phyloP scores from a whole-genome alignment of 1,140 invertebrate species.

The Daktulosphaira vitifoliae region DNA sequence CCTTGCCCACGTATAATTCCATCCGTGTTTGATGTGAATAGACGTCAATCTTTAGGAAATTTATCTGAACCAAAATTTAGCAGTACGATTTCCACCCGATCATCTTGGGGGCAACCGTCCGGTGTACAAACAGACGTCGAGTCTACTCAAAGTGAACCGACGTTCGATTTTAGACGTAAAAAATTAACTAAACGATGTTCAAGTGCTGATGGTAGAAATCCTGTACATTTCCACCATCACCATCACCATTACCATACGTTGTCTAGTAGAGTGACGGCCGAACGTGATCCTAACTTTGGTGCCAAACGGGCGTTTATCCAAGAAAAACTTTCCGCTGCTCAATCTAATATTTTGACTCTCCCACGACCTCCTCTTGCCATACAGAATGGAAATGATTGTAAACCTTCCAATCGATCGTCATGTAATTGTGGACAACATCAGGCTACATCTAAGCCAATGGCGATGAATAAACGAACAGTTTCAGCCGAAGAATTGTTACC shows the following conservation, averaged over 20 bases:
- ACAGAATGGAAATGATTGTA: constrained; percentile 35
- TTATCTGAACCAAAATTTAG: constrained; percentile 39
- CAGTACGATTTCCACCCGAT: constrained; percentile 42
- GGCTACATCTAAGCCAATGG: constrained; percentile 32
- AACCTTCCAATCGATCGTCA: constrained; percentile 36
- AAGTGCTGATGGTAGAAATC: constrained; percentile 33
- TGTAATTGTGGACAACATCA: constrained; percentile 39
- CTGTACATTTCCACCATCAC: constrained; percentile 17
- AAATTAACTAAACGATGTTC: constrained; percentile 35
- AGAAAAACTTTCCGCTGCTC: constrained; percentile 34
- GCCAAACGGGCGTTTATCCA: constrained; percentile 24
- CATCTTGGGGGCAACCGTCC: constrained; percentile 49
- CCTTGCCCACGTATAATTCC: constrained; percentile 39
- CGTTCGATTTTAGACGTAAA: constrained; percentile 33
- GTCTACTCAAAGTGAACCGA: constrained; percentile 19
- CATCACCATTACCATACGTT: constrained; percentile 5
- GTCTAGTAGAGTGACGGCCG: constrained; percentile 15
- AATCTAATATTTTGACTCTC: constrained; percentile 39
- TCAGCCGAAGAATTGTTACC: constrained; percentile 39
- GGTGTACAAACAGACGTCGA: constrained; percentile 34
- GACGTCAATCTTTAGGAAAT: constrained; percentile 39
- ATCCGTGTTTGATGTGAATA: constrained; percentile 36
- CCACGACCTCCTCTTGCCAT: constrained; percentile 37
- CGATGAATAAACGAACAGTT: constrained; percentile 38
- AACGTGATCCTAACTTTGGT: background rate